Conservation (phyloP, 1,140 invertebrate genomes). For the Anadara kagoshimensis region DNA sequence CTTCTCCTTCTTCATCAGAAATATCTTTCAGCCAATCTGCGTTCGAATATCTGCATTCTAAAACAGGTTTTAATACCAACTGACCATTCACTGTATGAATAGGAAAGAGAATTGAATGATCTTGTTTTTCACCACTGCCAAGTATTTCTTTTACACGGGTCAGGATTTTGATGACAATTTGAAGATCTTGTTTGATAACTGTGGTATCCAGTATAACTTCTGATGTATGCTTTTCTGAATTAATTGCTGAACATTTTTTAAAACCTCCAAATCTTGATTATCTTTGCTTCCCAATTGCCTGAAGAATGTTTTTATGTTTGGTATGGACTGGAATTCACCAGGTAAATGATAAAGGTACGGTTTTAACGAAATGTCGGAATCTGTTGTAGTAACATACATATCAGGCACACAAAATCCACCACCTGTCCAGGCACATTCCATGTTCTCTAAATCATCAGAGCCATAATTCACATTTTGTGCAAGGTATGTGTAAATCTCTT, state of each 20-base stretch:
- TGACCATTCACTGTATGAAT: no score
- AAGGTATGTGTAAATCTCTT: conserved; percentile 1
- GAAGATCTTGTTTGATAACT: conserved; percentile 11
- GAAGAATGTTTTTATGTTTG: not conserved
- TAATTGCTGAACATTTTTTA: not conserved
- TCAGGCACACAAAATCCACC: conserved; percentile 7
- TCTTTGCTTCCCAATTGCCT: not conserved
- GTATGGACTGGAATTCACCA: not conserved
- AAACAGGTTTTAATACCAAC: conserved; percentile 31
- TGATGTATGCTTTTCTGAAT: not conserved
- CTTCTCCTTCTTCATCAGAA: conserved; percentile 40
- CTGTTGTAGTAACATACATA: not conserved
- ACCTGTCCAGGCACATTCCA: not conserved
- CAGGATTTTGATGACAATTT: conserved; percentile 26
- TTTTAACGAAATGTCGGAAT: conserved; percentile 13
- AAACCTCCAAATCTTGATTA: not conserved
- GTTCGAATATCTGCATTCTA: conserved; percentile 51
- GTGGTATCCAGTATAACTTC: not conserved
- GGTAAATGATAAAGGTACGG: conserved; percentile 28
- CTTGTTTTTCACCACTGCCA: not conserved
- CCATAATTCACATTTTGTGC: not conserved
- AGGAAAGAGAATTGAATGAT: not conserved
- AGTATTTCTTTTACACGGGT: conserved; percentile 13
- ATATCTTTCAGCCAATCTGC: conserved; percentile 9
- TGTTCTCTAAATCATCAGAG: not conserved